These are phyloP conservation scores for Sprattus sprattus DNA, from an alignment of 2,113 vertebrate species.

Conservation along the genomic window DNA sequence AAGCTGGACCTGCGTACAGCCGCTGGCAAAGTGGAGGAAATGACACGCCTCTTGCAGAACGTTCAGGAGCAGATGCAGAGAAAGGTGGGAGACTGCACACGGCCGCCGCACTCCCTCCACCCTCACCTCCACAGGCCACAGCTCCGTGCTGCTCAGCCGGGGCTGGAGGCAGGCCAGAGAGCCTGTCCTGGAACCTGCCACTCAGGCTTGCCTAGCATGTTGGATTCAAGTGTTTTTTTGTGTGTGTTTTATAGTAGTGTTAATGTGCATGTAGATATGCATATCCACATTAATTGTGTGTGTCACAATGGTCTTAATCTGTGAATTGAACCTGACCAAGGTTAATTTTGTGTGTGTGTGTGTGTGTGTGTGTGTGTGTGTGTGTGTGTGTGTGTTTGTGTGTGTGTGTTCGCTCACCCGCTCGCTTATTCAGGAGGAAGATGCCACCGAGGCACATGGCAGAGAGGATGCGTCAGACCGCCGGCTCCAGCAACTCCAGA, in stretches of 20 bases:
- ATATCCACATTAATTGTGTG: no score
- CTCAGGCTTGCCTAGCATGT: no score
- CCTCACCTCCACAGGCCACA: no score
- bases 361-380: no score
- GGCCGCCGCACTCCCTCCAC: no score
- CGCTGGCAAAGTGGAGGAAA: conserved; percentile 80
- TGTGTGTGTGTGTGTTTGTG: conserved; percentile 23
- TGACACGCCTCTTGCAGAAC: conserved; percentile 74
- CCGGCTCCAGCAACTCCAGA: conserved; percentile 79
- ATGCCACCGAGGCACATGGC: conserved; percentile 70
- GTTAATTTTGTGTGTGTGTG: background rate
- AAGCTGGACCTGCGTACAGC: conserved; percentile 80
- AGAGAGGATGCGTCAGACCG: conserved; percentile 82
- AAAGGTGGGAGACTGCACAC: conserved; percentile 68
- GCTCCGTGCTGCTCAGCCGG: no score
- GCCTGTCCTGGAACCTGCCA: no score
- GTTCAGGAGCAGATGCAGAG: conserved; percentile 79
- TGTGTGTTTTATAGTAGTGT: background rate
- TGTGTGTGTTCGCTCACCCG: conserved; percentile 32
- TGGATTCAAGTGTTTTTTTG: no score
- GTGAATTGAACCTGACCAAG: no score
- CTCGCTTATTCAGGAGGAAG: conserved; percentile 74
- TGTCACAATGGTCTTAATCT: background rate
- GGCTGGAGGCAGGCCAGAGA: no score
- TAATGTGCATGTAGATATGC: background rate